phyloP scores from a whole-genome alignment of 2,113 vertebrate genomes.

The Pomatorhinus ruficollis region DNA sequence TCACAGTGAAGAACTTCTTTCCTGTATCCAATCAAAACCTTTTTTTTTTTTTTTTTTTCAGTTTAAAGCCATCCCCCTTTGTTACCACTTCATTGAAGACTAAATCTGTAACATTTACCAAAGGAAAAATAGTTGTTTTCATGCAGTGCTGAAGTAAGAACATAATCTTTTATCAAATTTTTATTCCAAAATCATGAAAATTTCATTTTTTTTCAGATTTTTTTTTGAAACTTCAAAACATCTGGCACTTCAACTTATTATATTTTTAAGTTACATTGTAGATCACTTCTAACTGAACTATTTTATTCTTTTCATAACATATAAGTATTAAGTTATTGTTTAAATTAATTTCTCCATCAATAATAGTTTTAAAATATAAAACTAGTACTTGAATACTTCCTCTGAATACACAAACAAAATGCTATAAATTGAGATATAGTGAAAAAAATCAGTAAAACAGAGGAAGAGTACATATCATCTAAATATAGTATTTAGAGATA shows the following conservation, averaged over 20 bases:
- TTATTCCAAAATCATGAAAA: not conserved
- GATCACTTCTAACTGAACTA: rapidly evolving
- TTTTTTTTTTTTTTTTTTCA: too few species aligned
- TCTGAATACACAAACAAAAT: not conserved
- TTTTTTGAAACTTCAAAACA: not conserved
- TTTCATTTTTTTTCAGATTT: rapidly evolving
- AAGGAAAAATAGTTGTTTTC: not conserved
- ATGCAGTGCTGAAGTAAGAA: not conserved
- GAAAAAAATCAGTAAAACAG: not conserved
- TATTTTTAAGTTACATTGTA: rapidly evolving
- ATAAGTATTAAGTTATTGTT: not conserved
- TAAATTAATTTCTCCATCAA: rapidly evolving
- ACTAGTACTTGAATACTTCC: not conserved
- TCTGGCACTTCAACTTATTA: rapidly evolving
- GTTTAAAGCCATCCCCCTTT: not conserved
- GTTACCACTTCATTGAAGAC: rapidly evolving
- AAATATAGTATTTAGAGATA: rapidly evolving
- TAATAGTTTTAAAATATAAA: not conserved
- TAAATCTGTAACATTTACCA: rapidly evolving
- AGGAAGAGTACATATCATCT: rapidly evolving
- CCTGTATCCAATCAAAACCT: not conserved
- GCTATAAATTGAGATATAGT: rapidly evolving
- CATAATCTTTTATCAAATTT: rapidly evolving
- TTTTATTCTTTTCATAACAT: not conserved
- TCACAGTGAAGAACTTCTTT: not conserved